These are phyloP conservation scores for Apomyelois bistriatella DNA, from an alignment of 2,888 invertebrate genomes.

Conservation along the genomic window DNA sequence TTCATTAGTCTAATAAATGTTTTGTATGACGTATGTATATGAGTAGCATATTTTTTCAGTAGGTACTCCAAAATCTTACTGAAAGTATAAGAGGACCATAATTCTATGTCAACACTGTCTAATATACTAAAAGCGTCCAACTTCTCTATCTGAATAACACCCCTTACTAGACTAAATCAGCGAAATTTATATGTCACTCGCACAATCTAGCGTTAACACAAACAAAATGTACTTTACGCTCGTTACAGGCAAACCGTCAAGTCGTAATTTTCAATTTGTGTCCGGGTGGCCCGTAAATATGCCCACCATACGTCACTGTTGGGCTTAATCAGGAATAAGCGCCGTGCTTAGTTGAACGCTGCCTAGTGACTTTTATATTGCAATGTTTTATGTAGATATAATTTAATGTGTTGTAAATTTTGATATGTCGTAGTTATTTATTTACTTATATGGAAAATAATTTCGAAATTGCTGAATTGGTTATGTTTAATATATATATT, in stretches of 20 bases:
- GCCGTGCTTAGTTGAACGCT: conserved; percentile 25
- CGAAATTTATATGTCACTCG: conserved; percentile 6
- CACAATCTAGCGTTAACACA: conserved; percentile 27
- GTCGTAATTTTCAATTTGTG: conserved; percentile 76
- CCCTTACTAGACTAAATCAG: not conserved
- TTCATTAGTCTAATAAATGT: too few species aligned
- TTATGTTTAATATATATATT: not conserved
- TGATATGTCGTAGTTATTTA: not conserved
- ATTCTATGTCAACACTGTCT: too few species aligned
- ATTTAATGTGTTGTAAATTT: not conserved
- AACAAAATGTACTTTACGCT: conserved; percentile 46
- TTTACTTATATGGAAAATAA: not conserved
- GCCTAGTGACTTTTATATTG: conserved; percentile 19
- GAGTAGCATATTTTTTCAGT: too few species aligned
- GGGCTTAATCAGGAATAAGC: conserved; percentile 42
- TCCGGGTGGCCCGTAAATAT: conserved; percentile 58
- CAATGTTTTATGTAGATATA: conserved; percentile 9
- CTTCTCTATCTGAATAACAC: not conserved
- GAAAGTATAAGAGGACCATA: too few species aligned
- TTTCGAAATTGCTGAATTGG: not conserved
- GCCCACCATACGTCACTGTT: conserved; percentile 52
- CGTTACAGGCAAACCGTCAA: conserved; percentile 56
- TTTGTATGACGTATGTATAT: too few species aligned
- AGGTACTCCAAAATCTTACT: too few species aligned
- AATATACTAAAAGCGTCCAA: not conserved